A percentile compares a stretch with the other conserved stretches of the same genome.
phyloP scores from a whole-genome alignment of 2,797 vertebrate species.

The Enteromius argenteus region DNA sequence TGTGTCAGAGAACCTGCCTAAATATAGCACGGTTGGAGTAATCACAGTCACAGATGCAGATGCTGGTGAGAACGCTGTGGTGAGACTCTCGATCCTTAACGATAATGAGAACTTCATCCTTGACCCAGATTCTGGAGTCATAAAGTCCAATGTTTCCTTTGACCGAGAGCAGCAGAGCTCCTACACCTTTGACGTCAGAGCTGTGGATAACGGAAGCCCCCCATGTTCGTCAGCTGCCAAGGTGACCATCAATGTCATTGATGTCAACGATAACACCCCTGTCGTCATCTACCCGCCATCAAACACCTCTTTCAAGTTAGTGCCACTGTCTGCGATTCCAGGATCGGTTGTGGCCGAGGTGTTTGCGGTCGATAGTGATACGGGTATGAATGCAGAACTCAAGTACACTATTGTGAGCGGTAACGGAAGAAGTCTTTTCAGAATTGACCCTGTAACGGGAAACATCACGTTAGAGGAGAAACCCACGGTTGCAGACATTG shows the following conservation, averaged over 20 bases:
- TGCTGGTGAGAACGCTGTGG: constrained; percentile 94
- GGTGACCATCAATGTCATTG: constrained; percentile 99
- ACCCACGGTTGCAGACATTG: constrained; percentile 86
- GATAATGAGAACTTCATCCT: constrained; percentile 98
- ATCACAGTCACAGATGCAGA: constrained; percentile 98
- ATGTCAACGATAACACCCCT: constrained; percentile 97
- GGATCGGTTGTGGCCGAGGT: constrained; percentile 97
- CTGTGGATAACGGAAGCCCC: constrained; percentile 92
- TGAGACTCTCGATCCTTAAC: constrained; percentile 94
- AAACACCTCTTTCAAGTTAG: constrained; percentile 97
- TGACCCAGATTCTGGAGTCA: constrained; percentile 95
- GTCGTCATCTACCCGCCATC: constrained; percentile 96
- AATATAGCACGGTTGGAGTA: constrained; percentile 97
- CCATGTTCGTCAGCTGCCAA: constrained; percentile 96
- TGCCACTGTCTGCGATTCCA: constrained; percentile 95
- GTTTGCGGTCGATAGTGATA: constrained; percentile 96
- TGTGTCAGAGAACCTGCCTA: constrained; percentile 98
- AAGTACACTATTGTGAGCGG: constrained; percentile 97
- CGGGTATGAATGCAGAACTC: constrained; percentile 97
- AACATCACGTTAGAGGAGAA: constrained; percentile 99
- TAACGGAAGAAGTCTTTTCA: constrained; percentile 94
- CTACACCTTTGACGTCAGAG: constrained; percentile 97
- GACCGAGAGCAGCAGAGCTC: constrained; percentile 98
- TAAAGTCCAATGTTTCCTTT: constrained; percentile 98
- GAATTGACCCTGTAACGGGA: constrained; percentile 96